phyloP scores from a whole-genome alignment of 2,113 vertebrate species.

The Cyprinodon brontotheroides region DNA sequence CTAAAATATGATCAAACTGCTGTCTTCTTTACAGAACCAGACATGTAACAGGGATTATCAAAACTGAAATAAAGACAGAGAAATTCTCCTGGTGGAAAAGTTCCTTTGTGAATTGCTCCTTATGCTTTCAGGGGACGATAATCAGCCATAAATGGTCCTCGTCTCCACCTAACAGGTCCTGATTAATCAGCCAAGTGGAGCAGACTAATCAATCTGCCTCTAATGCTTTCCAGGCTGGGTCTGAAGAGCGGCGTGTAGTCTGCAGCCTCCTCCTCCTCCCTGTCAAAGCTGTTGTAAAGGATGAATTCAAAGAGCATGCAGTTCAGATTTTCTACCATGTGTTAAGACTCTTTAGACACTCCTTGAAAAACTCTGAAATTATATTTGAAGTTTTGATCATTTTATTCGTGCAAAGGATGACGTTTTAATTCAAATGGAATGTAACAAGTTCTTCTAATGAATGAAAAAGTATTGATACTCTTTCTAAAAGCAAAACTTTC shows the following conservation, averaged over 20 bases:
- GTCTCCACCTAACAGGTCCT: slow-evolving; percentile 62
- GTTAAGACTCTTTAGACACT: background rate
- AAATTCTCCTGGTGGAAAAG: slow-evolving; percentile 41
- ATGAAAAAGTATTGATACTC: background rate
- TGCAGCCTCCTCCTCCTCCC: slow-evolving; percentile 29
- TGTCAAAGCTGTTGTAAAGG: slow-evolving; percentile 24
- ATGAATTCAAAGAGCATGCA: slow-evolving; percentile 8
- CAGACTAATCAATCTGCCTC: slow-evolving; percentile 69
- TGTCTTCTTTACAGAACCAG: slow-evolving; percentile 7
- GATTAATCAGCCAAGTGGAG: slow-evolving; percentile 73
- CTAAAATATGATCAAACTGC: background rate
- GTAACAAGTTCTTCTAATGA: background rate
- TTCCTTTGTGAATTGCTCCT: slow-evolving; percentile 49
- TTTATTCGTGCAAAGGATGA: background rate
- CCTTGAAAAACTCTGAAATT: slow-evolving; percentile 2
- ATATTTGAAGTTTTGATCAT: background rate
- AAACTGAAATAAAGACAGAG: slow-evolving; percentile 24
- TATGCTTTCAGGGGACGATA: slow-evolving; percentile 54
- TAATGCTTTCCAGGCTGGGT: slow-evolving; percentile 50
- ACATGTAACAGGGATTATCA: slow-evolving; percentile 22
- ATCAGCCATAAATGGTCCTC: slow-evolving; percentile 73
- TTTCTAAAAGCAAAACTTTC: background rate
- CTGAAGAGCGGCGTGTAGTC: slow-evolving; percentile 47
- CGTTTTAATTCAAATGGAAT: background rate
- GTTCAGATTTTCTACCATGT: background rate